Evolutionary conservation across 2,797 vertebrate species (phyloP).

Genomic region (Clarias fuscus): DNA sequence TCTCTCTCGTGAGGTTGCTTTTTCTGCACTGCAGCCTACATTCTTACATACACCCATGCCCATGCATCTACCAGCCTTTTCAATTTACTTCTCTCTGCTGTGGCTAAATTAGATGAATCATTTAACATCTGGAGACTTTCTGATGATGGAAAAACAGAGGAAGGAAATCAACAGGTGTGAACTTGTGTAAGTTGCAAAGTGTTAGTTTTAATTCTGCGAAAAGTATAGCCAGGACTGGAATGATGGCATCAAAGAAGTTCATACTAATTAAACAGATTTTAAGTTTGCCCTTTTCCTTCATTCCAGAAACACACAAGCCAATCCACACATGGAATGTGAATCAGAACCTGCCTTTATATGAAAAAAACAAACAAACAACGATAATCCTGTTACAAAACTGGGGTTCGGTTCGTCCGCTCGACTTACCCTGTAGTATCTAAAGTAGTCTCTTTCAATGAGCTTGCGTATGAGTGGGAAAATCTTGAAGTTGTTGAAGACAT

Average conservation of each 20-base stretch:
- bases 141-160: not conserved
- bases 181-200: not conserved
- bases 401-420: not conserved
- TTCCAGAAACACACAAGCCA: not conserved
- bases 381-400: not conserved
- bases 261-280: not conserved
- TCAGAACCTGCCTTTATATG: not conserved
- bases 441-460: slow-evolving; percentile 89
- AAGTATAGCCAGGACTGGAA: not conserved
- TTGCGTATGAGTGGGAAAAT: slow-evolving; percentile 89
- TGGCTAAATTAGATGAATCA: slow-evolving; percentile 14
- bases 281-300: no score
- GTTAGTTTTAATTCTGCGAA: not conserved
- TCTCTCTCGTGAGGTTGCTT: not conserved
- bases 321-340: not conserved
- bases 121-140: not conserved
- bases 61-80: not conserved
- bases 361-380: not conserved
- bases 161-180: slow-evolving; percentile 2
- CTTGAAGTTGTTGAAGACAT: slow-evolving; percentile 96
- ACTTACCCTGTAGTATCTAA: slow-evolving; percentile 92
- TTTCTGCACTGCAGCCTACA: not conserved
- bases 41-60: not conserved
- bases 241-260: not conserved
- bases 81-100: not conserved